Conservation (phyloP, 2,797 vertebrate species). For the Hafferia zeledoni region DNA sequence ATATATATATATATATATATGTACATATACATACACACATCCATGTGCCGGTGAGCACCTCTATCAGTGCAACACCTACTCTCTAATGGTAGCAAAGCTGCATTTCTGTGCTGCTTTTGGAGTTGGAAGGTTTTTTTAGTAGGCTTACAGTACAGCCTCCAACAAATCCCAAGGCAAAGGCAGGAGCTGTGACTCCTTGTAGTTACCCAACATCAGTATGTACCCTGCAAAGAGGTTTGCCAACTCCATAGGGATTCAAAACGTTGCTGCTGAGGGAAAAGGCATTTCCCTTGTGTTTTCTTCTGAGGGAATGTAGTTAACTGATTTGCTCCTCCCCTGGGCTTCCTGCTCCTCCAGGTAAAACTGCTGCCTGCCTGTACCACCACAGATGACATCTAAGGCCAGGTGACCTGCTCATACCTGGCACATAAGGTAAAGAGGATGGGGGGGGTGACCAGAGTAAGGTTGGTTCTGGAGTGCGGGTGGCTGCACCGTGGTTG, state of each 20-base stretch:
- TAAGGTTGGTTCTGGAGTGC: not conserved
- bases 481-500: not conserved
- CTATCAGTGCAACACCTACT: not conserved
- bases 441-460: not conserved
- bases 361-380: not conserved
- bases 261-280: not conserved
- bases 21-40: rapidly evolving
- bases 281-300: not conserved
- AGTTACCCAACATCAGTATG: rapidly evolving
- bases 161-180: not conserved
- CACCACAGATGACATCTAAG: slow-evolving; percentile 70
- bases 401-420: slow-evolving; percentile 69
- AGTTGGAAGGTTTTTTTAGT: not conserved
- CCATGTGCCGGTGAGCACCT: rapidly evolving
- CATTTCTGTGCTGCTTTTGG: not conserved
- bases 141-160: not conserved
- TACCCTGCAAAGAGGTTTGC: not conserved
- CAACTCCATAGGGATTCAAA: not conserved
- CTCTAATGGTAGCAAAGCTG: not conserved
- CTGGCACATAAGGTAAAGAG: slow-evolving; percentile 77
- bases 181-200: not conserved
- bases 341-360: not conserved
- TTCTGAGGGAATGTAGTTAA: not conserved
- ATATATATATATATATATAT: rapidly evolving
- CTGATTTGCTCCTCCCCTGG: not conserved